Conservation (phyloP, 2,888 invertebrate species). For the Noctua janthina region DNA sequence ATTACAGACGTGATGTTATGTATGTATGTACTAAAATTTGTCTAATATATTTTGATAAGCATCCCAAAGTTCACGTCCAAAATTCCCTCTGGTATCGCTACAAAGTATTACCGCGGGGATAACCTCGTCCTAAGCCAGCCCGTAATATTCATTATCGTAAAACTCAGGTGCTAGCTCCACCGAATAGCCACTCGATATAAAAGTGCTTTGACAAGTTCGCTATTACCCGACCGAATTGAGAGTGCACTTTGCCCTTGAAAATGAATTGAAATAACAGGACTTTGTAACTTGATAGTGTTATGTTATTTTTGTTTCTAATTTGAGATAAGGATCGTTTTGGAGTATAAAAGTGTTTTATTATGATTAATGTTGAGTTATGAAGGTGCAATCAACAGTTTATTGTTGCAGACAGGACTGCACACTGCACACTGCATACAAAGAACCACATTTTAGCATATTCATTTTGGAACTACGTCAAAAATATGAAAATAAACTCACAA, state of each 20-base stretch:
- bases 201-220: conserved; percentile 59
- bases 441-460: conserved; percentile 22
- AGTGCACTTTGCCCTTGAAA: conserved; percentile 39
- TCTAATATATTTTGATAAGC: not conserved
- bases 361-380: conserved; percentile 38
- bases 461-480: not conserved
- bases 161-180: conserved; percentile 68
- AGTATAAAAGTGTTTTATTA: conserved; percentile 42
- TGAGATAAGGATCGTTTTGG: conserved; percentile 14
- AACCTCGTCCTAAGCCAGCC: conserved; percentile 44
- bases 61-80: not conserved
- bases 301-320: conserved; percentile 23
- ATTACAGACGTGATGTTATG: no score
- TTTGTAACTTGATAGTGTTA: conserved; percentile 39
- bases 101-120: conserved; percentile 31
- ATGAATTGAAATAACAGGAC: conserved; percentile 31
- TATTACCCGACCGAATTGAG: conserved; percentile 47
- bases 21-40: not conserved
- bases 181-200: conserved; percentile 63
- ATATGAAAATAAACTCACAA: not conserved
- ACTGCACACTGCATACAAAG: conserved; percentile 24
- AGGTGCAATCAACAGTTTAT: conserved; percentile 22
- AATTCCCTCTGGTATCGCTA: conserved; percentile 35
- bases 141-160: conserved; percentile 71
- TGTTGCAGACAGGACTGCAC: not conserved